Percentiles rank a stretch among this genome's conserved stretches.
These are phyloP conservation scores for Athene noctua DNA, from an alignment of 2,113 vertebrate genomes.

Conservation along the genomic window DNA sequence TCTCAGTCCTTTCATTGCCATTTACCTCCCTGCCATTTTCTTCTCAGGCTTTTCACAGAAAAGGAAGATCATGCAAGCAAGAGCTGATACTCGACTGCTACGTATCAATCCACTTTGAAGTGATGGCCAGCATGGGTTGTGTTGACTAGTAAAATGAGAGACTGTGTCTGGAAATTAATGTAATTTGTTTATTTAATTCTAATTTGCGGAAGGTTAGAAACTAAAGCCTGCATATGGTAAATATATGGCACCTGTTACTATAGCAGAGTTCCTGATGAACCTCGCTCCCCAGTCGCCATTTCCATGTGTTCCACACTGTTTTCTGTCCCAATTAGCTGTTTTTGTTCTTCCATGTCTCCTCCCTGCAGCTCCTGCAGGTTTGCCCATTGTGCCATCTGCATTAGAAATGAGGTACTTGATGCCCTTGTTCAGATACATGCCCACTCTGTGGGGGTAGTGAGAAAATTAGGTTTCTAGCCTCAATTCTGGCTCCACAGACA, in stretches of 20 bases:
- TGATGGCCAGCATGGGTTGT: not conserved
- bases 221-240: not conserved
- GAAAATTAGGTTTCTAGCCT: not conserved
- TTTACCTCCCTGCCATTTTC: not conserved
- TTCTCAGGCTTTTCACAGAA: not conserved
- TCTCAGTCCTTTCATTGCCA: not conserved
- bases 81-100: not conserved
- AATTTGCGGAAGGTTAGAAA: not conserved
- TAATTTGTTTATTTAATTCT: not conserved
- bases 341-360: not conserved
- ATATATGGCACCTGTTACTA: not conserved
- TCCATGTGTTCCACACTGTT: not conserved
- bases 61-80: not conserved
- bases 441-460: not conserved
- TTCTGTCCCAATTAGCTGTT: not conserved
- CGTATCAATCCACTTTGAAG: accelerated
- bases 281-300: not conserved
- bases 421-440: not conserved
- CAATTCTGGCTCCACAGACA: not conserved
- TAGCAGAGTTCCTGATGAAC: not conserved
- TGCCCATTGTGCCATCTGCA: not conserved
- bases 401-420: not conserved
- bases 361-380: not conserved
- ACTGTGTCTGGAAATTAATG: not conserved
- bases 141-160: not conserved